These are phyloP conservation scores for Drosophila pseudotakahashii DNA, from an alignment of 2,888 invertebrate genomes.

Conservation along the genomic window DNA sequence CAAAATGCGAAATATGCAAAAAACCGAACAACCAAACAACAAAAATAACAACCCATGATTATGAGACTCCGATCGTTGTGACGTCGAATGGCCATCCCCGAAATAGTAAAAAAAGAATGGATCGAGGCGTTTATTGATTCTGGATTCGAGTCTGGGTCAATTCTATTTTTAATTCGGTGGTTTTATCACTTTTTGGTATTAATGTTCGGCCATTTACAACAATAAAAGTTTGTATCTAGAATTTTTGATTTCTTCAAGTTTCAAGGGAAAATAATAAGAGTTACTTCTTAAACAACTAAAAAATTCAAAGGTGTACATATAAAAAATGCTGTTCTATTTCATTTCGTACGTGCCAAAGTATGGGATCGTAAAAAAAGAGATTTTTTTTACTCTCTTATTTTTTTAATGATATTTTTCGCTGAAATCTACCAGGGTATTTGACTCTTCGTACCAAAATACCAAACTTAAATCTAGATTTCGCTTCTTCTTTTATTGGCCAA, in stretches of 20 bases:
- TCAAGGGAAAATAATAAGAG: too few relatives aligned
- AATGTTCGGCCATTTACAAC: too few relatives aligned
- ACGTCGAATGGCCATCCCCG: conserved; percentile 28
- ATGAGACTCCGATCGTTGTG: conserved; percentile 16
- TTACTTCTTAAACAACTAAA: too few relatives aligned
- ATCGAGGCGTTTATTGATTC: background rate
- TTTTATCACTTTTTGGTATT: background rate
- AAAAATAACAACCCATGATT: conserved; percentile 4
- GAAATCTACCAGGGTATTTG: conserved; percentile 8
- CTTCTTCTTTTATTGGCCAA: conserved; percentile 21
- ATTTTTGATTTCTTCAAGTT: too few relatives aligned
- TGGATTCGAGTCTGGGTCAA: conserved; percentile 23
- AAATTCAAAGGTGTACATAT: too few relatives aligned
- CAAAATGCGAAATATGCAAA: conserved; percentile 43
- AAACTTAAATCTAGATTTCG: background rate
- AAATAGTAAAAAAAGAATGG: conserved; percentile 18
- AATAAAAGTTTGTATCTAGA: too few relatives aligned
- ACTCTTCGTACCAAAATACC: background rate
- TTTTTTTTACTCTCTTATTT: background rate
- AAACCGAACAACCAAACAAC: conserved; percentile 1
- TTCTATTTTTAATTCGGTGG: conserved; percentile 3
- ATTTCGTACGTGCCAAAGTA: background rate
- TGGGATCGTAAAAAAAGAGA: background rate
- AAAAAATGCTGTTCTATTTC: background rate
- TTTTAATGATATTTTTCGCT: background rate